Percentiles rank a stretch among this genome's conserved stretches.
These are phyloP conservation scores for Ellobium chinense DNA, from an alignment of 2,888 invertebrate species.

Conservation along the genomic window DNA sequence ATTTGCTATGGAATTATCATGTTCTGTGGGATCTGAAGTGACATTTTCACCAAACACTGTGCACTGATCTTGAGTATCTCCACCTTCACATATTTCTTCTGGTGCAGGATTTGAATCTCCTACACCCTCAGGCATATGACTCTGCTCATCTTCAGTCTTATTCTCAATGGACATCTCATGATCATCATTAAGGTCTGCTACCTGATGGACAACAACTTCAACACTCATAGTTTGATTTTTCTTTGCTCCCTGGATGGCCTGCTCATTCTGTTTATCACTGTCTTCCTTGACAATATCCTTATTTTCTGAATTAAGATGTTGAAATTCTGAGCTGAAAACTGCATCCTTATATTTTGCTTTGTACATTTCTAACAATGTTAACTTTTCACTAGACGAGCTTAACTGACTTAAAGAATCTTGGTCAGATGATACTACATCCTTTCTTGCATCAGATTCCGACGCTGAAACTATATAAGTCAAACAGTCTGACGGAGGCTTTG, in stretches of 20 bases:
- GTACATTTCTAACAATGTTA: conserved; percentile 33
- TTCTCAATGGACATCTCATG: not conserved
- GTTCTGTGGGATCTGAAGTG: not conserved
- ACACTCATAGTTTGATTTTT: not conserved
- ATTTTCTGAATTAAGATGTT: not conserved
- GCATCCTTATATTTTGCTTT: conserved; percentile 34
- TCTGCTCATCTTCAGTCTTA: not conserved
- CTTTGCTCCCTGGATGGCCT: not conserved
- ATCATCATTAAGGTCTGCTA: not conserved
- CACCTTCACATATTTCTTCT: not conserved
- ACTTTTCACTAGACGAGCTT: not conserved
- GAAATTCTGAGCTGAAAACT: not conserved
- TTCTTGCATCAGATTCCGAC: conserved; percentile 7
- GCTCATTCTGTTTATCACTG: not conserved
- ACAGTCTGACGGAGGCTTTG: too few species aligned
- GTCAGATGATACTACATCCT: conserved; percentile 3
- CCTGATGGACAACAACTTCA: conserved; percentile 21
- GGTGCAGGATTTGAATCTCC: too few species aligned
- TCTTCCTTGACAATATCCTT: not conserved
- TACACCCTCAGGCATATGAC: too few species aligned
- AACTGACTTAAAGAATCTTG: not conserved
- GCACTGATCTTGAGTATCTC: not conserved
- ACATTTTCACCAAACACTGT: not conserved
- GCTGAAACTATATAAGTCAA: too few species aligned
- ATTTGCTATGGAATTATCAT: too few species aligned